Evolutionary conservation across 2,113 vertebrate genomes (phyloP).

Genomic region (Argyrosomus japonicus): DNA sequence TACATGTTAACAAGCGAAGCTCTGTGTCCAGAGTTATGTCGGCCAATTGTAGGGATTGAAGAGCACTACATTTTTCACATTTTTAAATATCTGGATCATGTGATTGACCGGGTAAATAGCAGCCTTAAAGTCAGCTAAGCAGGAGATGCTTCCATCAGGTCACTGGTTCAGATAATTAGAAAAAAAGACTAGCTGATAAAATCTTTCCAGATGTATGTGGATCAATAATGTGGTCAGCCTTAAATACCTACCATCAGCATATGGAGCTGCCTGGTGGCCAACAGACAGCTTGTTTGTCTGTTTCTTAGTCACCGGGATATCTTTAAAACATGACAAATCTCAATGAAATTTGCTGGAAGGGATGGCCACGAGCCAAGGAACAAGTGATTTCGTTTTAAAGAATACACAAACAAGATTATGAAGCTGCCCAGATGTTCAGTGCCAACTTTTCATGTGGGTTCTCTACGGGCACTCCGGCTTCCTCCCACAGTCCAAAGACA

Average conservation of each 20-base stretch:
- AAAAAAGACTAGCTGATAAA: neutral
- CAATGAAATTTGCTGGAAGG: neutral
- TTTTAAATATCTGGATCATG: neutral
- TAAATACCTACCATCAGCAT: neutral
- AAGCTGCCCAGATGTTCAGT: neutral
- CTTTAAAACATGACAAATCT: neutral
- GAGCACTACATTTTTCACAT: neutral
- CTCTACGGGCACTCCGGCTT: no score
- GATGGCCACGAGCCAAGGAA: neutral
- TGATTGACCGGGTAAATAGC: neutral
- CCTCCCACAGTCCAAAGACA: no score
- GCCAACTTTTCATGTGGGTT: neutral
- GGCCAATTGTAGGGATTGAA: neutral
- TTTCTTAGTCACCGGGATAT: neutral
- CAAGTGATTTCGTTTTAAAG: conserved; percentile 6
- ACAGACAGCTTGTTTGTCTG: neutral
- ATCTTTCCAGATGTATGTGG: neutral
- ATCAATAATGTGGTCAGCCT: neutral
- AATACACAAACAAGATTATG: neutral
- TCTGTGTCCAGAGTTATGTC: neutral
- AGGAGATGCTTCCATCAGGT: neutral
- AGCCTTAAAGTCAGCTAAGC: neutral
- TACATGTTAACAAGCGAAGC: neutral
- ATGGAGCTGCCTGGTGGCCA: neutral
- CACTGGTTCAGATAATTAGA: neutral